These are phyloP conservation scores for Prolemur simus DNA, from an alignment of 2,113 vertebrate species.

Conservation along the genomic window DNA sequence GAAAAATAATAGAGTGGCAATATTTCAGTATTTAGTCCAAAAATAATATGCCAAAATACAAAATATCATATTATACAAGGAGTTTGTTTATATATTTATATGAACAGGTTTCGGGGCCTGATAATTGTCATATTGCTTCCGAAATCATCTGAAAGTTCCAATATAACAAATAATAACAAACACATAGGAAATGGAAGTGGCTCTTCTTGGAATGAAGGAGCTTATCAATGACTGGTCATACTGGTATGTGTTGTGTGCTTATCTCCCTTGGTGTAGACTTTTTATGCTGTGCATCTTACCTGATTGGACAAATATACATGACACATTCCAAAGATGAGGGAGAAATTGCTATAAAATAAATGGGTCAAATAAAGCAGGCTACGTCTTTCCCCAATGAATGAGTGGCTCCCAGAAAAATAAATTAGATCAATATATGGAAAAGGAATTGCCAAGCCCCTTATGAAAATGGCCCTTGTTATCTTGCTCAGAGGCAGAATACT, in stretches of 20 bases:
- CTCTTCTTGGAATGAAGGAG: not conserved
- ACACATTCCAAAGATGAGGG: not conserved
- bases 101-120: not conserved
- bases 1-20: not conserved
- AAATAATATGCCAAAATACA: not conserved
- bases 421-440: not conserved
- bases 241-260: not conserved
- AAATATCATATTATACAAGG: not conserved
- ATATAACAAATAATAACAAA: not conserved
- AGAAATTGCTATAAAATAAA: not conserved
- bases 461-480: not conserved
- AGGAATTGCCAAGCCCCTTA: not conserved
- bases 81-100: not conserved
- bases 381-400: not conserved
- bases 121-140: not conserved
- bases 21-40: not conserved
- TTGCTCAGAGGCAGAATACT: not conserved
- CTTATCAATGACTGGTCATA: fast-evolving
- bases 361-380: not conserved
- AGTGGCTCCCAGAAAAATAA: not conserved
- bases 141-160: not conserved
- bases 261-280: fast-evolving
- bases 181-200: not conserved
- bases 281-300: not conserved
- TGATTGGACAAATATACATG: not conserved